Evolutionary conservation across 64 coral and sea anemone species (phyloP), one percentile per base, ranked within the genome.

Genomic region (Hydrozoanthus tunicans): DNA sequence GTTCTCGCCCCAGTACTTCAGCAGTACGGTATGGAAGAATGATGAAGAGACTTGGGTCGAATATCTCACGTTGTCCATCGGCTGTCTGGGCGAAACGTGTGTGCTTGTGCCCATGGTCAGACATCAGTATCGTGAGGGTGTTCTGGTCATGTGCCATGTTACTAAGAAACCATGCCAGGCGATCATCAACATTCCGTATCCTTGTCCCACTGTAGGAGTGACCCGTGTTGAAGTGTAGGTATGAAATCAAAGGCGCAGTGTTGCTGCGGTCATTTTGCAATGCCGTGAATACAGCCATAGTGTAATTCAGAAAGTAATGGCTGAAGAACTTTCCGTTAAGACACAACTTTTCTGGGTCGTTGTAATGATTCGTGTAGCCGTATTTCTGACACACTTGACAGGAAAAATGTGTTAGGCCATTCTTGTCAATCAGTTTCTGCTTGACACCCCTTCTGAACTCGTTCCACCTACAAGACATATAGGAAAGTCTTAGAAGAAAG

Each of bases 301-400:
- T 89, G 27, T 93, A 93, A n/a, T 93, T 58, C 6, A 93, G n/a
- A 77, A 80, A 93, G 85, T 93, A 93, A 52, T 62, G 25, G 53
- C 92, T 93, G 53, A 81, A 80, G 15, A 90, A 93, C 13, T 81
- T n/a, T 3, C 92, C 92, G 64, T 90, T 93, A 4, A 93, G 79
- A 55, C 92, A 93, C 12, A 93, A 59, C 52, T 93, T 79, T 3
- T 13, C 7, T 25, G 92, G 92, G 7, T 9, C 11, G 56, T 93
- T 77, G 58, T 80, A 79, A 25, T 89, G 84, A 53, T 93, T 93
- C 23, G 92, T 93, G 7, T 57, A 79, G 15, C 76, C 85, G 12
- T 90, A 90, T 64, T 90, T 89, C 53, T 93, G 88, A 10, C 89
- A 24, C 24, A 93, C 77, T 6, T 53, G 62, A 52, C 92, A 93